Evolutionary conservation across 1,140 invertebrate species (phyloP).

Genomic region (Leptinotarsa lineolata): DNA sequence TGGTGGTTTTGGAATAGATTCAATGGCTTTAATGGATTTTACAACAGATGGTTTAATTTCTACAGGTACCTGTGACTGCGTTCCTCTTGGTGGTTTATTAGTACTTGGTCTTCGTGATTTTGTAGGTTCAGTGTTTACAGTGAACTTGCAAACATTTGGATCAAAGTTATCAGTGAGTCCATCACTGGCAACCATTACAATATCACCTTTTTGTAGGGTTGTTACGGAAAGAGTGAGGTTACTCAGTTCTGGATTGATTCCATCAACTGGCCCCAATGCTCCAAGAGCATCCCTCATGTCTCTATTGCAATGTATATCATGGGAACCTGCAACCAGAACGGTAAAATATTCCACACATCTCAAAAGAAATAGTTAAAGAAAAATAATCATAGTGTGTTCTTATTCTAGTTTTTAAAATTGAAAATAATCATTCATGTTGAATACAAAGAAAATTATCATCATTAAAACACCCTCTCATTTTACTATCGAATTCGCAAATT

Average conservation of each 20-base stretch:
- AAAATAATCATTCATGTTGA: no score
- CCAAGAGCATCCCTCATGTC: constrained; percentile 92
- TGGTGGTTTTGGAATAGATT: constrained; percentile 38
- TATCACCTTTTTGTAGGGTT: constrained; percentile 79
- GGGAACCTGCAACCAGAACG: constrained; percentile 67
- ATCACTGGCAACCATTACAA: constrained; percentile 88
- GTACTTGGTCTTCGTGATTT: constrained; percentile 23
- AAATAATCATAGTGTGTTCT: no score
- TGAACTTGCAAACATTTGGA: constrained; percentile 92
- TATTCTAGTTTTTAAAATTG: no score
- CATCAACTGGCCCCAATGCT: constrained; percentile 87
- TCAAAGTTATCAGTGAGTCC: constrained; percentile 95
- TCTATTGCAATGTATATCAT: constrained; percentile 84
- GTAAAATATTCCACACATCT: constrained; percentile 10
- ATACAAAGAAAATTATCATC: no score
- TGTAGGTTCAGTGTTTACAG: constrained; percentile 59
- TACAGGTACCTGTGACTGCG: constrained; percentile 15
- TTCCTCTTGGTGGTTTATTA: constrained; percentile 13
- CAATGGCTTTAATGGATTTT: constrained; percentile 12
- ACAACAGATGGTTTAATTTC: constrained; percentile 8
- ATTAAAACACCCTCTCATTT: no score
- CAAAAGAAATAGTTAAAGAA: no score
- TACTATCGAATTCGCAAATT: no score
- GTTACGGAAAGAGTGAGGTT: constrained; percentile 91
- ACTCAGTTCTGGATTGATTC: constrained; percentile 78